Percentiles rank a stretch among this genome's conserved stretches.
Conservation (phyloP, 2,888 invertebrate species). For the Amphipyra tragopoginis region DNA sequence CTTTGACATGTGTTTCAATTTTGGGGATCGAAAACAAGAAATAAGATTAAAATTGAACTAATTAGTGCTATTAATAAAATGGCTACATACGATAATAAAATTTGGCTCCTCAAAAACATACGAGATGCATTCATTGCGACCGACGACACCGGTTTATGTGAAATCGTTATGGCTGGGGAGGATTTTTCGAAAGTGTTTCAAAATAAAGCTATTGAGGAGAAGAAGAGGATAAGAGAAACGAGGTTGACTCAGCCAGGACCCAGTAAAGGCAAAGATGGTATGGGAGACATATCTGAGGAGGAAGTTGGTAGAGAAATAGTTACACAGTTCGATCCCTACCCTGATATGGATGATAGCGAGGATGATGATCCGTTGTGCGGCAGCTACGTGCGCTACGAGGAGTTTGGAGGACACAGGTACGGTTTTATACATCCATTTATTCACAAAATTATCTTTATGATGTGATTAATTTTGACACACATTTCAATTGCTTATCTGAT, state of each 20-base stretch:
- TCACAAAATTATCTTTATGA: neutral
- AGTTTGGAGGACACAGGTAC: constrained; percentile 90
- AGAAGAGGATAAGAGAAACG: constrained; percentile 75
- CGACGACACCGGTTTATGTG: constrained; percentile 98
- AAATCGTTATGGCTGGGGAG: constrained; percentile 96
- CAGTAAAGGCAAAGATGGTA: constrained; percentile 76
- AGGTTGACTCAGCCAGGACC: constrained; percentile 76
- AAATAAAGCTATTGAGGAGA: constrained; percentile 83
- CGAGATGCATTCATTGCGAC: constrained; percentile 98
- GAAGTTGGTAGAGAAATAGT: constrained; percentile 81
- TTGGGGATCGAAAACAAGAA: constrained; percentile 53
- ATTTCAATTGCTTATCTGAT: constrained; percentile 6
- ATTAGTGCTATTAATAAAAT: constrained; percentile 82
- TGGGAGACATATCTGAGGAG: constrained; percentile 77
- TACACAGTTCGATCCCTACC: constrained; percentile 92
- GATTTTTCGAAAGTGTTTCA: constrained; percentile 91
- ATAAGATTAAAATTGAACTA: constrained; percentile 35
- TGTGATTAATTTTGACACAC: constrained; percentile 10
- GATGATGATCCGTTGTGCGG: constrained; percentile 92
- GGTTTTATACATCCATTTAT: constrained; percentile 4
- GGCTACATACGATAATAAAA: constrained; percentile 98
- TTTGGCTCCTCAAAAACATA: constrained; percentile 97
- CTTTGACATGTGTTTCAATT: constrained; percentile 64
- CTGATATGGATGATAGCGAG: constrained; percentile 94
- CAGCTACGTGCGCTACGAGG: constrained; percentile 93